A percentile compares a stretch with the other conserved stretches of the same genome.
phyloP scores from a whole-genome alignment of 2,888 invertebrate genomes.

The Chymomyza caudatula region DNA sequence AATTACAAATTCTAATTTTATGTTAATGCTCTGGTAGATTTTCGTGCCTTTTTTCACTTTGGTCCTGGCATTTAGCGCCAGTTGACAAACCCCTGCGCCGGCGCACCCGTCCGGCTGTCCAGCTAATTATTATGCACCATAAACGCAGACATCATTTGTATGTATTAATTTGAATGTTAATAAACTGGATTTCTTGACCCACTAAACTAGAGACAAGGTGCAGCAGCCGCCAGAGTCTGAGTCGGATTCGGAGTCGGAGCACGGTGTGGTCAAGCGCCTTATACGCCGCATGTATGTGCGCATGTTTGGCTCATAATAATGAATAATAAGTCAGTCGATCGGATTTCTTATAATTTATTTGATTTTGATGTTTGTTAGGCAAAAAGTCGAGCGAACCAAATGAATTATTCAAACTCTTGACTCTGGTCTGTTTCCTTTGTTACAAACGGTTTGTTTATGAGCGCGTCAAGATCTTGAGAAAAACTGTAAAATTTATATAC shows the following conservation, averaged over 20 bases:
- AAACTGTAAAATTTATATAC: neutral
- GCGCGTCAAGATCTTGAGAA: neutral
- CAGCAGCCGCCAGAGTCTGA: neutral
- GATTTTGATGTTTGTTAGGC: slow-evolving; percentile 57
- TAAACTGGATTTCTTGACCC: slow-evolving; percentile 75
- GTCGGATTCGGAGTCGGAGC: neutral
- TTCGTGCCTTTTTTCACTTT: slow-evolving; percentile 8
- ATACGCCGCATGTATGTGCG: neutral
- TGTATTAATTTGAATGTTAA: slow-evolving; percentile 73
- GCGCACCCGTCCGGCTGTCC: neutral
- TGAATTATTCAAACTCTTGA: slow-evolving; percentile 44
- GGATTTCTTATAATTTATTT: slow-evolving; percentile 65
- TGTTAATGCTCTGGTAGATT: slow-evolving; percentile 66
- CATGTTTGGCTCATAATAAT: slow-evolving; percentile 57
- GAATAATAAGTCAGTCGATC: slow-evolving; percentile 55
- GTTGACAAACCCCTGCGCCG: slow-evolving; percentile 21
- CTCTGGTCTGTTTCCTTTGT: neutral
- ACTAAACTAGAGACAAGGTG: slow-evolving; percentile 62
- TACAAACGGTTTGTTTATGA: neutral
- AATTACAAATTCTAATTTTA: slow-evolving; percentile 77
- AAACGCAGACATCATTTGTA: slow-evolving; percentile 63
- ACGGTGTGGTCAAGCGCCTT: slow-evolving; percentile 33
- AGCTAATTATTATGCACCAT: slow-evolving; percentile 71
- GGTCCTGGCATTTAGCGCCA: slow-evolving; percentile 53
- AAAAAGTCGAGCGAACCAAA: slow-evolving; percentile 24